A percentile compares a stretch with the other conserved stretches of the same genome.
phyloP scores from a whole-genome alignment of 1,140 invertebrate species.

The Propsilocerus akamusi region DNA sequence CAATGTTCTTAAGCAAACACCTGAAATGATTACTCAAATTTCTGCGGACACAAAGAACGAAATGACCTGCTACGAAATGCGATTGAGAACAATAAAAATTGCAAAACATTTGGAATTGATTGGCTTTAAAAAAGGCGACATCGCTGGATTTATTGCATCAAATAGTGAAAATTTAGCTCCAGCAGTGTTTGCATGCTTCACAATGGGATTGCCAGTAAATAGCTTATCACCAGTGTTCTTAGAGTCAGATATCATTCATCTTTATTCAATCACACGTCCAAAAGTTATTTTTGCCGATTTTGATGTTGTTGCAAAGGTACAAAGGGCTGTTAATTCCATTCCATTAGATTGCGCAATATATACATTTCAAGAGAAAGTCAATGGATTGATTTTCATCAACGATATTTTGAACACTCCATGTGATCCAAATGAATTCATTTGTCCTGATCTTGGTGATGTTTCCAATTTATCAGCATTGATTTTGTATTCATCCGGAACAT shows the following conservation, averaged over 20 bases:
- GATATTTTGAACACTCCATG: neutral
- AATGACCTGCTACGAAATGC: neutral
- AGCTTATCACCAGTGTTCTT: slow-evolving; percentile 11
- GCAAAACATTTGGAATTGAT: neutral
- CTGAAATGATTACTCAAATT: neutral
- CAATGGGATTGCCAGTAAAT: slow-evolving; percentile 2
- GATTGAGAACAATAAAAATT: neutral
- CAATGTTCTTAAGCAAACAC: neutral
- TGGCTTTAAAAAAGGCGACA: neutral
- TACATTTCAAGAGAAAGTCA: slow-evolving; percentile 16
- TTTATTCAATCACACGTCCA: slow-evolving; percentile 18
- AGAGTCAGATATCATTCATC: slow-evolving; percentile 7
- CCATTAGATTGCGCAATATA: slow-evolving; percentile 14
- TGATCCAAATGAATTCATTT: neutral
- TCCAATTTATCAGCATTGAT: slow-evolving; percentile 16
- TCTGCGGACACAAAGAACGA: neutral
- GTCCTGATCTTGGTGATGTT: slow-evolving; percentile 7
- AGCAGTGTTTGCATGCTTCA: slow-evolving; percentile 1
- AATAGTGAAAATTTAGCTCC: slow-evolving; percentile 2
- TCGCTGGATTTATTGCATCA: neutral
- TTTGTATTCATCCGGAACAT: slow-evolving; percentile 48
- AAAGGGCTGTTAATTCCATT: slow-evolving; percentile 13
- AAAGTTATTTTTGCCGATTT: slow-evolving; percentile 20
- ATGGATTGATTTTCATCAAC: neutral
- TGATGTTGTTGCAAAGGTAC: slow-evolving; percentile 13